Evolutionary conservation across 2,888 invertebrate species (phyloP).

Genomic region (Eubasilissa splendida): DNA sequence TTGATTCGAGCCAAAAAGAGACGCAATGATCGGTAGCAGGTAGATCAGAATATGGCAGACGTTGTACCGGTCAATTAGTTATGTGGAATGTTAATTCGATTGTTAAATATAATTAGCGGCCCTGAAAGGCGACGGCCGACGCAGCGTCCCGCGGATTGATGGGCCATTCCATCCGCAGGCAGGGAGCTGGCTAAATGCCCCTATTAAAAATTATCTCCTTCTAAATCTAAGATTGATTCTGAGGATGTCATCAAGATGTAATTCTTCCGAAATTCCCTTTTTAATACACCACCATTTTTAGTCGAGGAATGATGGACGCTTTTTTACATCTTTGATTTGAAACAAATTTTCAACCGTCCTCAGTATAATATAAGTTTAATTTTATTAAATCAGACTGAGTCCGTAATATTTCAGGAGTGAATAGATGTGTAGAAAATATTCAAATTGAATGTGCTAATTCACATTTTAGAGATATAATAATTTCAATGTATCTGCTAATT

Average conservation of each 20-base stretch:
- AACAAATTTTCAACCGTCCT: no score
- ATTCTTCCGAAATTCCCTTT: no score
- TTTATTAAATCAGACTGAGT: no score
- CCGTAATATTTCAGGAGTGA: no score
- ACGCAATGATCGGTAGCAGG: conserved; percentile 20
- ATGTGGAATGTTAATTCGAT: conserved; percentile 57
- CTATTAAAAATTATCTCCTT: not conserved
- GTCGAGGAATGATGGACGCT: no score
- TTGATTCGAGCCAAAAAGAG: conserved; percentile 28
- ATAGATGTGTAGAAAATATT: no score
- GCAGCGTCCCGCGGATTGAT: conserved; percentile 17
- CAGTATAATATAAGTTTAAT: no score
- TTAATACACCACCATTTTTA: no score
- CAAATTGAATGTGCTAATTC: no score
- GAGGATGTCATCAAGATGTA: not conserved
- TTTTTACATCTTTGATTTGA: no score
- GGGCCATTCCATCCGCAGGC: conserved; percentile 2
- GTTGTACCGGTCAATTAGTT: conserved; percentile 47
- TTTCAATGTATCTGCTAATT: no score
- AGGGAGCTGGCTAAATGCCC: not conserved
- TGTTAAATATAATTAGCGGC: conserved; percentile 55
- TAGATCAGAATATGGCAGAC: not conserved
- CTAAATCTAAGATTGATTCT: not conserved
- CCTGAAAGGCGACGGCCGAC: conserved; percentile 27
- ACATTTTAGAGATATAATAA: no score